Conservation (phyloP, 1,140 invertebrate species). For the Sycophaga agraensis region DNA sequence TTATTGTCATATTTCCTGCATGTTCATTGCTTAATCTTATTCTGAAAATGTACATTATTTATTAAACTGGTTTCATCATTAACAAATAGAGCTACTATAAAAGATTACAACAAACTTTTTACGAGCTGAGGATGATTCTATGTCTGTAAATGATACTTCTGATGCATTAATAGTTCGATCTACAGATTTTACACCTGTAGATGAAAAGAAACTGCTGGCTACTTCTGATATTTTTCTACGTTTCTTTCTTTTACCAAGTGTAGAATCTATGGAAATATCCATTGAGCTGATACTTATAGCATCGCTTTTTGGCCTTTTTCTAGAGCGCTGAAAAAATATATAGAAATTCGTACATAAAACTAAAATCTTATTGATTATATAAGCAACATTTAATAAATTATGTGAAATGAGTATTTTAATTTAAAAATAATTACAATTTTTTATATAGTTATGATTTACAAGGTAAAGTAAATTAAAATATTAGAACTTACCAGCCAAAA, state of each 20-base stretch:
- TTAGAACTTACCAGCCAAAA: conserved; percentile 54
- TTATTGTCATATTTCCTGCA: conserved; percentile 39
- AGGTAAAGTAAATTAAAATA: neutral
- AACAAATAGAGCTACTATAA: too few relatives aligned
- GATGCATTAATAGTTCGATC: conserved; percentile 39
- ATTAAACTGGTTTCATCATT: neutral
- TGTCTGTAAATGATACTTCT: conserved; percentile 41
- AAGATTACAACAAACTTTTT: conserved; percentile 27
- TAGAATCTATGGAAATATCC: conserved; percentile 48
- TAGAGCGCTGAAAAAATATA: conserved; percentile 43
- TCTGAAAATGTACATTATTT: conserved; percentile 24
- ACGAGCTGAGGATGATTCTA: conserved; percentile 34
- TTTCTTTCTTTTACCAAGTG: conserved; percentile 46
- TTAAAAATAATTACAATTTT: neutral
- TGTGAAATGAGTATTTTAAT: neutral
- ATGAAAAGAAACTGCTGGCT: conserved; percentile 46
- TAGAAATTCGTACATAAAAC: too few relatives aligned
- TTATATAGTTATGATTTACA: neutral
- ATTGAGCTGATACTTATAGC: conserved; percentile 48
- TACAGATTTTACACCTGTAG: conserved; percentile 35
- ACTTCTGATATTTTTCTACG: conserved; percentile 50
- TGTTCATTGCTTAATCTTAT: conserved; percentile 33
- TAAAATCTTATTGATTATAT: conserved; percentile 8
- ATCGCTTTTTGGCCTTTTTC: conserved; percentile 51
- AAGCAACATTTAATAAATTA: neutral